A percentile compares a stretch with the other conserved stretches of the same genome.
phyloP scores from a whole-genome alignment of 1,140 invertebrate genomes.

The Palaemon carinicauda region DNA sequence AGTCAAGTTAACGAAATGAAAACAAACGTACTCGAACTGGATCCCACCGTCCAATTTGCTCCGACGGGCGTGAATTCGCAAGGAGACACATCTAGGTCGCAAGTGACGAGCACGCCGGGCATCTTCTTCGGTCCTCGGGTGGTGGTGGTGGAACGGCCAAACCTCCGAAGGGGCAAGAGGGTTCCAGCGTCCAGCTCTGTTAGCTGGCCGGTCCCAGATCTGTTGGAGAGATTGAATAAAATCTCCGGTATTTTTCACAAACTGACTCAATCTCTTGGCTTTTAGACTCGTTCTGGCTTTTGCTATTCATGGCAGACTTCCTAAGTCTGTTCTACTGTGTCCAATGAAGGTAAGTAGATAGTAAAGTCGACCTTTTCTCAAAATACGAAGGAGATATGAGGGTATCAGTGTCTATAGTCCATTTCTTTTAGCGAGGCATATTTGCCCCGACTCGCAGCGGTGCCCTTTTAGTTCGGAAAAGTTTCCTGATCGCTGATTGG shows the following conservation, averaged over 20 bases:
- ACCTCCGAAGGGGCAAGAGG: background rate
- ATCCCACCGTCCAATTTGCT: constrained; percentile 9
- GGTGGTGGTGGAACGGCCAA: background rate
- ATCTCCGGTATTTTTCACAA: background rate
- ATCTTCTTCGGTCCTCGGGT: background rate
- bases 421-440: too few species aligned
- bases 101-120: constrained; percentile 18
- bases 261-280: background rate
- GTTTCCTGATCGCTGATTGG: too few species aligned
- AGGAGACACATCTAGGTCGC: constrained; percentile 29
- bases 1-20: background rate
- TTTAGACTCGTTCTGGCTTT: too few species aligned
- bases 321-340: too few species aligned
- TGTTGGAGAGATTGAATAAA: background rate
- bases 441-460: too few species aligned
- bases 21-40: background rate
- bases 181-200: constrained; percentile 35
- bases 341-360: too few species aligned
- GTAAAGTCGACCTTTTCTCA: too few species aligned
- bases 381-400: too few species aligned
- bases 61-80: constrained; percentile 22
- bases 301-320: too few species aligned
- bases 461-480: too few species aligned
- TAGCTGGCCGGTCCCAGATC: constrained; percentile 20
- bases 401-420: too few species aligned